A percentile compares a stretch with the other conserved stretches of the same genome.
These are phyloP conservation scores for Hippoglossus stenolepis DNA, from an alignment of 2,113 vertebrate genomes.

Conservation along the genomic window DNA sequence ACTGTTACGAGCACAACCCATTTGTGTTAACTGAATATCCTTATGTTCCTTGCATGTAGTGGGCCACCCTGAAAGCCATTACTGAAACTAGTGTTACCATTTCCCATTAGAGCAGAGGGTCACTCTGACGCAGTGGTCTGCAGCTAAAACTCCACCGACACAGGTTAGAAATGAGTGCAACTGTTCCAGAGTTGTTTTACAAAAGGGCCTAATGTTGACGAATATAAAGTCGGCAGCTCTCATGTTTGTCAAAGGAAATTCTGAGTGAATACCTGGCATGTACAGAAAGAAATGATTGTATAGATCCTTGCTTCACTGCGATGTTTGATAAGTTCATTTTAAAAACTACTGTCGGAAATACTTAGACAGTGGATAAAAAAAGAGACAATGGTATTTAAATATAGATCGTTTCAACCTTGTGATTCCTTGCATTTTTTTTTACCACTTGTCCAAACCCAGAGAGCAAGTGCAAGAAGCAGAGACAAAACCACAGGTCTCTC, in stretches of 20 bases:
- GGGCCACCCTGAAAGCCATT: constrained; percentile 78
- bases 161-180: background rate
- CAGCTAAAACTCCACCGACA: background rate
- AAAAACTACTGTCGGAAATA: constrained; percentile 35
- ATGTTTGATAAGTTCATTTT: constrained; percentile 8
- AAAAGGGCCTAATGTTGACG: background rate
- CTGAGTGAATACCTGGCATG: background rate
- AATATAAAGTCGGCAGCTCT: background rate
- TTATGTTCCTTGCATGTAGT: constrained; percentile 69
- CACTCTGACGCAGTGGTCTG: constrained; percentile 29
- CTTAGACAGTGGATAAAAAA: constrained; percentile 49
- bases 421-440: constrained; percentile 74
- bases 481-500: constrained; percentile 77
- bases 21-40: constrained; percentile 81
- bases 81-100: constrained; percentile 57
- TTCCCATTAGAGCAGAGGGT: constrained; percentile 37
- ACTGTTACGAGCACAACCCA: constrained; percentile 70
- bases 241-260: background rate
- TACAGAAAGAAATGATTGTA: background rate
- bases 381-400: constrained; percentile 72
- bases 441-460: constrained; percentile 73
- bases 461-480: constrained; percentile 72
- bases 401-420: constrained; percentile 62
- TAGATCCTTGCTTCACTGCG: background rate
- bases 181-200: constrained; percentile 3